Conservation (phyloP, 2,797 vertebrate species). For the Halcyon smyrnensis region DNA sequence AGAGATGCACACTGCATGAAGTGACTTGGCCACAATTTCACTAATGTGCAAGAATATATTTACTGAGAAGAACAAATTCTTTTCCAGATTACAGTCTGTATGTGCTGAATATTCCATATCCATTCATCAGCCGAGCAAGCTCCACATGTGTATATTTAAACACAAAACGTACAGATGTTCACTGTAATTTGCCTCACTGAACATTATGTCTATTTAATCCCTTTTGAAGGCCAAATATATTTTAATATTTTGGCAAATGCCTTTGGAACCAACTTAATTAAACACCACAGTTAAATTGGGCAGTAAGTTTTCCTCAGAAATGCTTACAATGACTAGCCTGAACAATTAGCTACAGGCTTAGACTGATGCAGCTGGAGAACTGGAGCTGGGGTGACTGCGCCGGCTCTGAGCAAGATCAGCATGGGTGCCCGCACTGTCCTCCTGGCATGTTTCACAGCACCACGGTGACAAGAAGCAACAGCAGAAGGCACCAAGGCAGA, state of each 20-base stretch:
- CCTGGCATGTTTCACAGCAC: not conserved
- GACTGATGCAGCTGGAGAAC: not conserved
- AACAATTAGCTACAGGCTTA: constrained; percentile 20
- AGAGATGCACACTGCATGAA: not conserved
- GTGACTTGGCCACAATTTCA: not conserved
- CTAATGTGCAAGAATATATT: not conserved
- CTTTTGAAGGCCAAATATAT: constrained; percentile 63
- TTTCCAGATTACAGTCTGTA: constrained; percentile 42
- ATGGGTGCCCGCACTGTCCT: not conserved
- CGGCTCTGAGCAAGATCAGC: not conserved
- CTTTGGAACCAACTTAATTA: constrained; percentile 53
- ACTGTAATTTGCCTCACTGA: constrained; percentile 42
- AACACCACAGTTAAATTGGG: constrained; percentile 9
- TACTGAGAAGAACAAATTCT: constrained; percentile 20
- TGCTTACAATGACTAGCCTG: not conserved
- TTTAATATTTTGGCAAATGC: constrained; percentile 50
- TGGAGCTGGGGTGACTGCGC: not conserved
- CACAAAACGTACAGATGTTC: constrained; percentile 37
- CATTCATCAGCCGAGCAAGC: constrained; percentile 32
- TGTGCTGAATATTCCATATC: constrained; percentile 25
- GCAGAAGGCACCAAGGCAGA: not conserved
- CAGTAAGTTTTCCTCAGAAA: constrained; percentile 37
- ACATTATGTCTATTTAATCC: constrained; percentile 27
- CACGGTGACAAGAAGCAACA: not conserved
- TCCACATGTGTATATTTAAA: constrained; percentile 26